Percentiles rank a stretch among this genome's conserved stretches.
Evolutionary conservation across 2,797 vertebrate genomes (phyloP).

Genomic region (Argyrosomus regius): DNA sequence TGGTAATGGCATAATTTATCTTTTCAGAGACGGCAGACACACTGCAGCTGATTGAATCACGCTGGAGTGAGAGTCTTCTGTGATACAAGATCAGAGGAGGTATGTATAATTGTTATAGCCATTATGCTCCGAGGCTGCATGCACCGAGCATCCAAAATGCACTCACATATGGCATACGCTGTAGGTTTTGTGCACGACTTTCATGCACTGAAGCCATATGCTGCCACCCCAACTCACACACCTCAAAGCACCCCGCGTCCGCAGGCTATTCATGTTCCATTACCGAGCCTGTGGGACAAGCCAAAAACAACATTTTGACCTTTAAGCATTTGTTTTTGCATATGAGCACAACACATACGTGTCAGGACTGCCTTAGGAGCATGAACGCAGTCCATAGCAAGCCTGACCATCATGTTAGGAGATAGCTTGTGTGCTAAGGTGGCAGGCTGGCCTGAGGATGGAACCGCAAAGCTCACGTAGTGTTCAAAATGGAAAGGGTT

Average conservation of each 20-base stretch:
- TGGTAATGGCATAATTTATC: slow-evolving; percentile 72
- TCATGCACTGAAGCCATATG: slow-evolving; percentile 64
- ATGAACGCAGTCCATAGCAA: slow-evolving; percentile 14
- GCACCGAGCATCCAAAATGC: slow-evolving; percentile 50
- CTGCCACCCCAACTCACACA: slow-evolving; percentile 55
- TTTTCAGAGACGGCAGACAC: slow-evolving; percentile 66
- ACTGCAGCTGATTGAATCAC: slow-evolving; percentile 71
- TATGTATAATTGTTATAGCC: slow-evolving; percentile 68
- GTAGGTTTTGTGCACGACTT: slow-evolving; percentile 48
- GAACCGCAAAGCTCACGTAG: not conserved
- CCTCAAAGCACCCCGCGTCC: slow-evolving; percentile 45
- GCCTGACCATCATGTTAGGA: slow-evolving; percentile 1
- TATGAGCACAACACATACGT: slow-evolving; percentile 1
- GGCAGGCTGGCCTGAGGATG: not conserved
- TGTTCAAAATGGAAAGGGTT: not conserved
- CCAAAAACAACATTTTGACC: slow-evolving; percentile 43
- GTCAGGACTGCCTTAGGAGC: not conserved
- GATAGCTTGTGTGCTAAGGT: slow-evolving; percentile 15
- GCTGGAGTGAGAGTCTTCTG: slow-evolving; percentile 64
- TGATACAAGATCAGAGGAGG: slow-evolving; percentile 73
- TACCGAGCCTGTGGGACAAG: slow-evolving; percentile 27
- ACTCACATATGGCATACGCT: slow-evolving; percentile 65
- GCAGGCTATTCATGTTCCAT: slow-evolving; percentile 34
- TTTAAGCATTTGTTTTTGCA: slow-evolving; percentile 32
- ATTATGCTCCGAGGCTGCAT: slow-evolving; percentile 61